Percentiles rank a stretch among this genome's conserved stretches.
Conservation (phyloP, 1,140 invertebrate genomes). For the Gonioctena quinquepunctata region DNA sequence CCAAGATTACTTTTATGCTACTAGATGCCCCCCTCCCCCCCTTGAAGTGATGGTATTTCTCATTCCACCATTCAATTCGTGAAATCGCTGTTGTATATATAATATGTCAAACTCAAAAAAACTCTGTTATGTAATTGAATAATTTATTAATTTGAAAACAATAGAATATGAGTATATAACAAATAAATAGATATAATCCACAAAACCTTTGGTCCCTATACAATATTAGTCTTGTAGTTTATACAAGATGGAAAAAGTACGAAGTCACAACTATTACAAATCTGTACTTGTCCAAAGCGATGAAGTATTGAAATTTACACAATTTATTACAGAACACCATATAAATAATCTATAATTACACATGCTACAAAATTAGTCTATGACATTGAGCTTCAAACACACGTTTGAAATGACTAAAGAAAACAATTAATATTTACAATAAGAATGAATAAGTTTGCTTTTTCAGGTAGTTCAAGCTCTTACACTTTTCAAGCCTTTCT, state of each 20-base stretch:
- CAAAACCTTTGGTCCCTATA: slow-evolving; percentile 53
- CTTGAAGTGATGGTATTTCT: too few species aligned
- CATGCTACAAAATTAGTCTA: slow-evolving; percentile 7
- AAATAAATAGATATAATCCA: slow-evolving; percentile 52
- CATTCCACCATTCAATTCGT: too few species aligned
- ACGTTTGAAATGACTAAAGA: slow-evolving; percentile 31
- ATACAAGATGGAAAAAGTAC: background rate
- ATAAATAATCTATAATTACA: slow-evolving; percentile 12
- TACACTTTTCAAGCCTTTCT: slow-evolving; percentile 61
- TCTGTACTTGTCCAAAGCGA: background rate
- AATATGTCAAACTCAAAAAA: too few species aligned
- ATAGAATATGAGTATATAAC: slow-evolving; percentile 39
- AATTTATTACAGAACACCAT: background rate
- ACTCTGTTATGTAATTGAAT: slow-evolving; percentile 15
- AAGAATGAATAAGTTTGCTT: background rate
- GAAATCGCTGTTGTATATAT: too few species aligned
- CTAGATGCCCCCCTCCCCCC: too few species aligned
- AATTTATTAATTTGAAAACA: slow-evolving; percentile 33
- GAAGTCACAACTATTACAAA: background rate
- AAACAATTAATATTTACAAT: slow-evolving; percentile 29
- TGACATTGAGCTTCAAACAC: slow-evolving; percentile 37
- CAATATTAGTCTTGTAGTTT: slow-evolving; percentile 4
- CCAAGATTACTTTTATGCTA: too few species aligned
- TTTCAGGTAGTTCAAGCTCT: slow-evolving; percentile 36
- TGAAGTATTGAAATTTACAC: background rate